Percentiles rank a stretch among this genome's conserved stretches.
These are phyloP conservation scores for Silurus asotus DNA, from an alignment of 2,113 vertebrate species.

Conservation along the genomic window DNA sequence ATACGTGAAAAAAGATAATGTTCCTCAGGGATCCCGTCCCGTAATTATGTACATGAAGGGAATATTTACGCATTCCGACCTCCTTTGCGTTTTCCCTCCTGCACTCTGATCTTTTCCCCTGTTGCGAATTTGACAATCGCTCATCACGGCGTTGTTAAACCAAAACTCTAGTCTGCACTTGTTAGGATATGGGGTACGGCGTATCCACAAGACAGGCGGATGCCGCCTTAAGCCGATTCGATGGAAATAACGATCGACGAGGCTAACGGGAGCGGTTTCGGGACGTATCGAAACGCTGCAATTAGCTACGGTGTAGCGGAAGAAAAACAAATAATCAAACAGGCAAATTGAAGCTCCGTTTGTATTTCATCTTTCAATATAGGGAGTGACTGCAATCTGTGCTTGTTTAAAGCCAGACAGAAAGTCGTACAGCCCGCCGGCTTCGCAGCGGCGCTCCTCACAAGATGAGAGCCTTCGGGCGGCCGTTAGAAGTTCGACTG, in stretches of 20 bases:
- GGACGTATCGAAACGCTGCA: background rate
- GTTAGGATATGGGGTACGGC: constrained; percentile 14
- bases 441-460: constrained; percentile 28
- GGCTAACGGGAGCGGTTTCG: constrained; percentile 17
- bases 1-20: background rate
- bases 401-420: constrained; percentile 22
- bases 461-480: background rate
- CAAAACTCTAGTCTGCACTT: background rate
- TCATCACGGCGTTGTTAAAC: background rate
- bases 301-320: constrained; percentile 1
- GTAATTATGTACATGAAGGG: background rate
- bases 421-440: background rate
- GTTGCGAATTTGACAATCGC: background rate
- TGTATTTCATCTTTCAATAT: constrained; percentile 1
- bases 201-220: background rate
- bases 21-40: background rate
- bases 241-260: constrained; percentile 19
- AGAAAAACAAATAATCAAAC: constrained; percentile 21
- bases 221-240: background rate
- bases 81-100: background rate
- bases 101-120: background rate
- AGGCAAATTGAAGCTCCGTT: constrained; percentile 2
- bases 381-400: constrained; percentile 15
- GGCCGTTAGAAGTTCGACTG: background rate
- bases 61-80: constrained; percentile 2